A percentile compares a stretch with the other conserved stretches of the same genome.
Conservation (phyloP, 2,797 vertebrate genomes). For the Melopsittacus undulatus region DNA sequence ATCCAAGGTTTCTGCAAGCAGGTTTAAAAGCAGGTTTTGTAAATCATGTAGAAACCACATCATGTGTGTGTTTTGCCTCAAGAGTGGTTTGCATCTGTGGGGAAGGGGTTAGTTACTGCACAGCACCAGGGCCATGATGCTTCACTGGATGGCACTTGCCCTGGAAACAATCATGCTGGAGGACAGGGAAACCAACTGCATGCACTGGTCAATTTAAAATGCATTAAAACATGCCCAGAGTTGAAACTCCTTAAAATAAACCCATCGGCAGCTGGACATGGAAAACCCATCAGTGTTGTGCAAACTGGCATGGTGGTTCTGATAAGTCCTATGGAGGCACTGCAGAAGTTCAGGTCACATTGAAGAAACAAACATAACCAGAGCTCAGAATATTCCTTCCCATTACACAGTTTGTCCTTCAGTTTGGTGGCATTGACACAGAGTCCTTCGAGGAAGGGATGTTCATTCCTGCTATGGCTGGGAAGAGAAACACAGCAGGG, state of each 20-base stretch:
- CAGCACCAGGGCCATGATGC: neutral
- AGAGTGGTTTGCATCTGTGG: neutral
- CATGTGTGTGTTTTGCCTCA: neutral
- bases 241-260: neutral
- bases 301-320: neutral
- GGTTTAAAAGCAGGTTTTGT: neutral
- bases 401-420: neutral
- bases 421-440: neutral
- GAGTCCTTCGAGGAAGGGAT: neutral
- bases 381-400: neutral
- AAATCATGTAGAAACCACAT: neutral
- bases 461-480: neutral
- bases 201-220: neutral
- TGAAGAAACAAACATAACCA: neutral
- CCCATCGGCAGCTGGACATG: neutral
- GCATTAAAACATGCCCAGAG: neutral
- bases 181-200: neutral
- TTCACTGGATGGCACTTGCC: neutral
- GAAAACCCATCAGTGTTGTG: accelerated
- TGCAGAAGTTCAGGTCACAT: neutral
- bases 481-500: neutral
- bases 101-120: neutral
- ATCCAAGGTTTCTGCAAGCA: neutral
- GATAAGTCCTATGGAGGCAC: neutral
- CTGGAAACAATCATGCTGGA: neutral